These are phyloP conservation scores for Champsocephalus esox DNA, from an alignment of 2,797 vertebrate genomes.

Conservation along the genomic window DNA sequence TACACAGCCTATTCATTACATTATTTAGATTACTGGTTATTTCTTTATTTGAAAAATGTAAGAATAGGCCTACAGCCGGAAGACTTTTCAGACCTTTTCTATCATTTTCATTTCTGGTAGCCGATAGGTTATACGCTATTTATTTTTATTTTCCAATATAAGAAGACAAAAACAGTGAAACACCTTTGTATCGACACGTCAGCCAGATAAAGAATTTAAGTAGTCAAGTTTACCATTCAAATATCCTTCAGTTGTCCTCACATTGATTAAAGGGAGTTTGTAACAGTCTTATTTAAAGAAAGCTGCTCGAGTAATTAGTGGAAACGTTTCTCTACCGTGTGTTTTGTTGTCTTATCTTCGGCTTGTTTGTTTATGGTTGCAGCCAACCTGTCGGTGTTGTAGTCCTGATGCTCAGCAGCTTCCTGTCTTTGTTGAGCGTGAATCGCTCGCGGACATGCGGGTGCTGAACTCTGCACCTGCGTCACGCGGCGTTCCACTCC, in stretches of 20 bases:
- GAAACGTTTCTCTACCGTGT: neutral
- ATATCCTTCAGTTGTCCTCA: too few relatives aligned
- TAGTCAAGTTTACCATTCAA: too few relatives aligned
- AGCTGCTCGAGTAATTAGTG: neutral
- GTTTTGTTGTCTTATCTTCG: conserved; percentile 13
- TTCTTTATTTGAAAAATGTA: neutral
- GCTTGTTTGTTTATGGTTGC: conserved; percentile 41
- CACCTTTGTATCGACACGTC: too few relatives aligned
- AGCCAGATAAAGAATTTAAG: too few relatives aligned
- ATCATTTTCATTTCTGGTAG: too few relatives aligned
- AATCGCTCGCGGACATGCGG: conserved; percentile 83
- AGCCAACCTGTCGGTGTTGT: conserved; percentile 63
- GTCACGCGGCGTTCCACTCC: conserved; percentile 87
- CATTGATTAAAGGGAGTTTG: too few relatives aligned
- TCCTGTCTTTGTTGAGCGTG: conserved; percentile 70
- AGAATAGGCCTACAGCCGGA: neutral
- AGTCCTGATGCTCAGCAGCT: conserved; percentile 60
- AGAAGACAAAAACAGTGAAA: neutral
- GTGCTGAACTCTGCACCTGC: conserved; percentile 87
- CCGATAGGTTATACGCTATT: neutral
- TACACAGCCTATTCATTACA: neutral
- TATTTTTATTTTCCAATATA: neutral
- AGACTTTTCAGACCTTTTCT: neutral
- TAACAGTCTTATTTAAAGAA: too few relatives aligned
- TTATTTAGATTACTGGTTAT: neutral